Base-by-base conservation (phyloP, 2,797 vertebrate species). In the Clarias fuscus region DNA sequence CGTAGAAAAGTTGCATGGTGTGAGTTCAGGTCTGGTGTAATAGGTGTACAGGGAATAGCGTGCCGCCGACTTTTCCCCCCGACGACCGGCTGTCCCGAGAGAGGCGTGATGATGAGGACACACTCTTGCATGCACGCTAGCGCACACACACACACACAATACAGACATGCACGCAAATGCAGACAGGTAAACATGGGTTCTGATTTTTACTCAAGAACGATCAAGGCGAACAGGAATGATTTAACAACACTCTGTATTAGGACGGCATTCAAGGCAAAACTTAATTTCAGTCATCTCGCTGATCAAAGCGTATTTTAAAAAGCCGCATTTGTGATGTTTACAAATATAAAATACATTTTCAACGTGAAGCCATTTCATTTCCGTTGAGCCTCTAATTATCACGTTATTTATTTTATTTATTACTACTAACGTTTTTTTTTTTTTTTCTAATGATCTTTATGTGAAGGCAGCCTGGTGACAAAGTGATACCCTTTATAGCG, bases 31-130 rank as follows among this genome's bases (percentile, higher is more conserved):
- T 93, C 93, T 92, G 91, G 89, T 94, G 90, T 94, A 95, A 95
- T 93, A 90, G 91, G 93, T 90, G 93, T 58, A 88, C 58, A 58
- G 94, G 94, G 94, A 90, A 93, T 95, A 91, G 94, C 93, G 93
- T 95, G 95, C 92, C 87, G 92, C 67, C 24, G 84, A 78, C 86
- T 86, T 30, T 59, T 90, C 94, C 91, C 91, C 91, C 56, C 30
- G 91, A 91, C 91, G 90, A 82, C 40, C 24, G 64, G 71, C 81
- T 11, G 24, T 84, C 86, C 84, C 83, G 10, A 76, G 30, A 61
- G 86, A 77, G 77, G 20, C 2, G 1, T 1, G 0, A 56, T 70
- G 58, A 73, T 68, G 40, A 62, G 48, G 71, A 78, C 75, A 83
- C 78, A 83, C 73, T 82, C 61, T 22, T 20, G 37, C 59, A 71